Conservation (phyloP, 2,888 invertebrate species). For the Pilophorus perplexus region DNA sequence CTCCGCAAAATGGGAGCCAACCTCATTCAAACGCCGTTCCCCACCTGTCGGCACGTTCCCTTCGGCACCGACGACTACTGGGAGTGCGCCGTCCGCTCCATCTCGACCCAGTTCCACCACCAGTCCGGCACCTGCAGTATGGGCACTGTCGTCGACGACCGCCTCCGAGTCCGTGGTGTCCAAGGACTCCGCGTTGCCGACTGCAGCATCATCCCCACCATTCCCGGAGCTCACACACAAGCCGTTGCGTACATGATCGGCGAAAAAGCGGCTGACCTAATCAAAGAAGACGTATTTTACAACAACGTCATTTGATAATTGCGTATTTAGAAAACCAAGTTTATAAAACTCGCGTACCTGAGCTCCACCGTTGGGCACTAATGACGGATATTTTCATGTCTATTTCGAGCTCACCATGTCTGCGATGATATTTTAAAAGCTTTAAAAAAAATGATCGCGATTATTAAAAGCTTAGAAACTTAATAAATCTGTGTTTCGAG, state of each 20-base stretch:
- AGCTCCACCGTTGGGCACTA: too few relatives aligned
- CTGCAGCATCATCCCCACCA: slow-evolving; percentile 57
- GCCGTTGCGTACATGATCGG: slow-evolving; percentile 57
- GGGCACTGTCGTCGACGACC: slow-evolving; percentile 61
- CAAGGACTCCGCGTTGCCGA: slow-evolving; percentile 58
- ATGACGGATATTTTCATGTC: too few relatives aligned
- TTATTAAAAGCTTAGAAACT: too few relatives aligned
- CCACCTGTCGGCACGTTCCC: slow-evolving; percentile 56
- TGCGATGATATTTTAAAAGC: neutral
- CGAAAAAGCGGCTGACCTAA: slow-evolving; percentile 53
- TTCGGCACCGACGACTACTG: slow-evolving; percentile 54
- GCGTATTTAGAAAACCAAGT: too few relatives aligned
- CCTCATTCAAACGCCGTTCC: slow-evolving; percentile 58
- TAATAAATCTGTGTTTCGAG: too few relatives aligned
- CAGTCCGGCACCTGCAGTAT: slow-evolving; percentile 69
- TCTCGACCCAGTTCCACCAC: slow-evolving; percentile 62
- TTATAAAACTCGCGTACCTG: too few relatives aligned
- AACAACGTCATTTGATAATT: slow-evolving; percentile 31
- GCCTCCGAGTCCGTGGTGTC: slow-evolving; percentile 58
- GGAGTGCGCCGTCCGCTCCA: slow-evolving; percentile 59
- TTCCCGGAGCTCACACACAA: slow-evolving; percentile 61
- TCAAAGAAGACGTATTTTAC: slow-evolving; percentile 47
- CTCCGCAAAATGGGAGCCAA: slow-evolving; percentile 49
- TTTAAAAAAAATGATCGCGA: too few relatives aligned
- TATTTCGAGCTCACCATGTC: too few relatives aligned